These are phyloP conservation scores for Chloromyia formosa DNA, from an alignment of 2,888 invertebrate genomes.

Conservation along the genomic window DNA sequence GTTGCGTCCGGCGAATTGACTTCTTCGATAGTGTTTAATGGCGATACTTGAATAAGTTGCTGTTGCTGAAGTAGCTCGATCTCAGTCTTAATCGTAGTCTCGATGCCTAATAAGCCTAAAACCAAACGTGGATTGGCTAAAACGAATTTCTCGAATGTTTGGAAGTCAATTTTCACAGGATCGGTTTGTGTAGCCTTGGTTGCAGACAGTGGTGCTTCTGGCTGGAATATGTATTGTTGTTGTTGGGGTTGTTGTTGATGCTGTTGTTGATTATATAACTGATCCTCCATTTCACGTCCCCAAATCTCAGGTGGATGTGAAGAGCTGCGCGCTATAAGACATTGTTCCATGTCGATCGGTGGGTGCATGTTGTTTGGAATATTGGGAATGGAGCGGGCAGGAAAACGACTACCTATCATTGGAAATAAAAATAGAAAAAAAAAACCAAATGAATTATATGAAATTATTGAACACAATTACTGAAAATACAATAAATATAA, in stretches of 20 bases:
- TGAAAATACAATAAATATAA: too few species aligned
- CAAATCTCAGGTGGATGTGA: slow-evolving; percentile 88
- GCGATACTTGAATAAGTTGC: slow-evolving; percentile 60
- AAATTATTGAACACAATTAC: too few species aligned
- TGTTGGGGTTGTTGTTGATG: not conserved
- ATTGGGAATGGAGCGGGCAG: slow-evolving; percentile 86
- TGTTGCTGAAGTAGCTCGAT: slow-evolving; percentile 60
- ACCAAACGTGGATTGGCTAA: slow-evolving; percentile 78
- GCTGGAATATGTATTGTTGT: not conserved
- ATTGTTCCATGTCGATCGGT: slow-evolving; percentile 53
- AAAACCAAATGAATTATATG: too few species aligned
- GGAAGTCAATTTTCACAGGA: slow-evolving; percentile 60
- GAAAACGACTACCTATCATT: slow-evolving; percentile 66
- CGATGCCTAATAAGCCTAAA: slow-evolving; percentile 76
- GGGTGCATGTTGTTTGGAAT: slow-evolving; percentile 68
- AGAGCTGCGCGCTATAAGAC: slow-evolving; percentile 76
- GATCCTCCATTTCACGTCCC: slow-evolving; percentile 70
- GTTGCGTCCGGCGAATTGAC: slow-evolving; percentile 58
- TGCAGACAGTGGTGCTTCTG: not conserved
- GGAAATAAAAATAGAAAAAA: not conserved
- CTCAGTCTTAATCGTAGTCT: slow-evolving; percentile 66
- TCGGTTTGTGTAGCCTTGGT: slow-evolving; percentile 61
- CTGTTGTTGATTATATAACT: not conserved
- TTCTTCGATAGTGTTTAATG: slow-evolving; percentile 61
- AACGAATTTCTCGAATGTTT: slow-evolving; percentile 66